Base-by-base conservation (phyloP, 2,113 vertebrate species). In the Entelurus aequoreus region DNA sequence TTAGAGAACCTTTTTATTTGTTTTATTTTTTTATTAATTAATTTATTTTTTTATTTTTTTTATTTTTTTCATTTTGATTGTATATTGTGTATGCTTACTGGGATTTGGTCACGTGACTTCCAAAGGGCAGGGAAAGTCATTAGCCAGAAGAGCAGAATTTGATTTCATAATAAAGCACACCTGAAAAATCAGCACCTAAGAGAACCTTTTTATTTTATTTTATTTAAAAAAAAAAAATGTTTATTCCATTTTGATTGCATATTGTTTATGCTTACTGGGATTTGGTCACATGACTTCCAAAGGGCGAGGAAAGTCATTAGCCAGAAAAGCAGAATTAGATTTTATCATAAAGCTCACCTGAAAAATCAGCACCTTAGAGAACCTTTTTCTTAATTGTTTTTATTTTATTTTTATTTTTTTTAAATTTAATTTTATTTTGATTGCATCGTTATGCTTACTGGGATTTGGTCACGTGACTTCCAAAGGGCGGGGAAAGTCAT, bases 271-370 rank as follows among this genome's bases (percentile, higher is more conserved):
- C 42, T 46, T 46, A 12, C 12, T 46, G 42, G 42, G 42, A 44
- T 12, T 12, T 46, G 42, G 42, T 46, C 28, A 28, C 28, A 2
- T 82, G 77, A 71, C 68, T 72, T 82, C 68, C 68, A 62, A 37
- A 49, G 66, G 65, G 74, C 78, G 72, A 10, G 51, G 71, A 78
- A 68, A 68, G 57, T 78, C 66, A 76, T 80, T 84, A 79, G 81
- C 59, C 69, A 59, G 50, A 55, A 60, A 35, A 65, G 58, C 1
- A 7, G 71, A 69, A 54, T 57, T 62, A 49, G 16, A 65, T 75
- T 74, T 68, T 38, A 68, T 58, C 50, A 63, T 62, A 66, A 74
- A 71, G 63, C 38, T 48, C 44, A 62, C 15, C 60, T 46, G 37
- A 54, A 65, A 60, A 57, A 44, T 57, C 40, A 19, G 19, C 55